Base-by-base conservation (phyloP, 2,797 vertebrate genomes). In the Chelidonichthys spinosus region DNA sequence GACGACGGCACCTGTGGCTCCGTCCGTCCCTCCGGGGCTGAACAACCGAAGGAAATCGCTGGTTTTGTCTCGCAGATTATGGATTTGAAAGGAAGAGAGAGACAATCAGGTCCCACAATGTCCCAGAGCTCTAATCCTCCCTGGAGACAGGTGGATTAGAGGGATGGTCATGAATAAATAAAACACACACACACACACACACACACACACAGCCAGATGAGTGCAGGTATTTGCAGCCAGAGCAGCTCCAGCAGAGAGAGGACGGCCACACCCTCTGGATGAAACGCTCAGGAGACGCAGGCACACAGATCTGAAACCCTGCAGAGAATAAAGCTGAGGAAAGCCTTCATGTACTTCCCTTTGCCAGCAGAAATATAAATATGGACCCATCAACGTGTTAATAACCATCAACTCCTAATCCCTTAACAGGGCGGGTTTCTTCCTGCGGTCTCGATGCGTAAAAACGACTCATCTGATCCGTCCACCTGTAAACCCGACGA, bases 81-180 rank as follows among this genome's bases (percentile, higher is more conserved):
- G 63, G 59, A 42, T 56, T 36, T 63, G 54, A 72, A 70, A 63
- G 58, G 55, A 14, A 4, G 47, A 50, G 46, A n/a, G 44, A 3
- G 37, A 42, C 15, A 18, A 25, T 25, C 56, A 25, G 50, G 63
- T 74, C 61, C 73, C 33, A 73, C 81, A 79, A 85, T 85, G 89
- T 87, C 80, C 87, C 56, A 4, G 10, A 15, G 65, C 88, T 72
- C 32, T 91, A 90, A 91, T 91, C 89, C 88, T 80, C 69, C 73
- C 69, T 67, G 14, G 74, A 79, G 83, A 85, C 83, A 89, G 86
- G 85, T 88, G 85, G 89, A 89, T 90, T 90, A 92, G 49, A 4
- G 75, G 56, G 76, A 60, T 60, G 10, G 35, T 70, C 65, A 82
- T 78, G 74, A 82, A 76, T 56, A 62, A 64, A 81, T 44, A 47